Percentiles rank a stretch among this genome's conserved stretches.
These are phyloP conservation scores for Phylloscopus trochilus DNA, from an alignment of 2,113 vertebrate genomes.

Conservation along the genomic window DNA sequence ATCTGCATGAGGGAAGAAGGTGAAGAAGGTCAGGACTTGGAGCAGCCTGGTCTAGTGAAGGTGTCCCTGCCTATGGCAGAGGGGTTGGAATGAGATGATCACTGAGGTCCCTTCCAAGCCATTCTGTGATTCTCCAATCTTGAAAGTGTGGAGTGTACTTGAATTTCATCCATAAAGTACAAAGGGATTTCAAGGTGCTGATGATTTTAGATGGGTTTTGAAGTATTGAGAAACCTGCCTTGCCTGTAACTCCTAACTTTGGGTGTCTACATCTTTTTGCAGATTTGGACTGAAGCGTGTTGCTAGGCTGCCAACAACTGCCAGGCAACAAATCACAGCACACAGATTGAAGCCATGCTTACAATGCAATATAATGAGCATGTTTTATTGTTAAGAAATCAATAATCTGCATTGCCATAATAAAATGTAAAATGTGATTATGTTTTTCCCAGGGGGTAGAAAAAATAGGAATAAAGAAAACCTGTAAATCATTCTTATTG, in stretches of 20 bases:
- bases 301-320: slow-evolving; percentile 60
- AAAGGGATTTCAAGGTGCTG: not conserved
- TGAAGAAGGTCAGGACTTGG: not conserved
- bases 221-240: not conserved
- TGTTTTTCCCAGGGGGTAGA: not conserved
- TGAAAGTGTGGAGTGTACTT: not conserved
- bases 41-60: not conserved
- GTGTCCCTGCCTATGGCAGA: not conserved
- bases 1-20: not conserved
- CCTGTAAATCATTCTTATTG: not conserved
- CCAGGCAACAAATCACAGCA: slow-evolving; percentile 53
- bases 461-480: not conserved
- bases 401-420: slow-evolving; percentile 11
- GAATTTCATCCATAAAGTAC: not conserved
- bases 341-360: not conserved
- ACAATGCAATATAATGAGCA: not conserved
- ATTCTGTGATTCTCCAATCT: not conserved
- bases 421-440: slow-evolving; percentile 20
- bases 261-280: not conserved
- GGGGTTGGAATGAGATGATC: not conserved
- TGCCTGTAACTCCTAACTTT: not conserved
- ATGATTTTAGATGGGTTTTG: not conserved
- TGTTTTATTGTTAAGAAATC: slow-evolving; percentile 43
- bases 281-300: not conserved
- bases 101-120: not conserved